Conservation (phyloP, 2,888 invertebrate species). For the Drosophila sordidula region DNA sequence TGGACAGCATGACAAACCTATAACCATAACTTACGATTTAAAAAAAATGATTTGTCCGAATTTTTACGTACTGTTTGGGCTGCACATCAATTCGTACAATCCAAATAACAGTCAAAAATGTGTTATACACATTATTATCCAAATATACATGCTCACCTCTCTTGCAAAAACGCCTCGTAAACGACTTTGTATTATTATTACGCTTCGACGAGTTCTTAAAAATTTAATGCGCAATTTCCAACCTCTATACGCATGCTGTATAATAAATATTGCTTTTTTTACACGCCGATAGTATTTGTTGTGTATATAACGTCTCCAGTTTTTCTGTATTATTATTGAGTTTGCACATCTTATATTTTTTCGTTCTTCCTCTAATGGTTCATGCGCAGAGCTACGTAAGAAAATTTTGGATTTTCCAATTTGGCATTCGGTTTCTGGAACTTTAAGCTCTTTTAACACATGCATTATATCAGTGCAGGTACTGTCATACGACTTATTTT, state of each 20-base stretch:
- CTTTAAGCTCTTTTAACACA: slow-evolving; percentile 88
- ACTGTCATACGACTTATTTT: slow-evolving; percentile 70
- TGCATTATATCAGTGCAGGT: slow-evolving; percentile 74
- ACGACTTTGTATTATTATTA: slow-evolving; percentile 93
- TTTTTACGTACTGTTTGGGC: no score
- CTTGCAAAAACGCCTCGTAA: slow-evolving; percentile 95
- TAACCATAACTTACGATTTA: no score
- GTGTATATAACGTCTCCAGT: slow-evolving; percentile 89
- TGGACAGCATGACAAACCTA: no score
- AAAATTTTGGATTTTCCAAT: slow-evolving; percentile 95
- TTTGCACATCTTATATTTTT: slow-evolving; percentile 89
- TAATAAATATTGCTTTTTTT: slow-evolving; percentile 89
- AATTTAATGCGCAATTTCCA: slow-evolving; percentile 94
- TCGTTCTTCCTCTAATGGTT: slow-evolving; percentile 92
- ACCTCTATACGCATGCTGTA: slow-evolving; percentile 94
- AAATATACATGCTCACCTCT: slow-evolving; percentile 87
- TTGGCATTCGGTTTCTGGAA: slow-evolving; percentile 93
- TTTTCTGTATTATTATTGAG: slow-evolving; percentile 91
- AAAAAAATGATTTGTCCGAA: no score
- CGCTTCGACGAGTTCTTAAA: slow-evolving; percentile 92
- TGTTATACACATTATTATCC: no score
- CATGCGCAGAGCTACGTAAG: slow-evolving; percentile 91
- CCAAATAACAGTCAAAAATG: no score
- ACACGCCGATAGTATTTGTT: slow-evolving; percentile 89
- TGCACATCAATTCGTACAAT: no score